Evolutionary conservation across 2,888 invertebrate genomes (phyloP).

Genomic region (Yponomeuta plumbellus): DNA sequence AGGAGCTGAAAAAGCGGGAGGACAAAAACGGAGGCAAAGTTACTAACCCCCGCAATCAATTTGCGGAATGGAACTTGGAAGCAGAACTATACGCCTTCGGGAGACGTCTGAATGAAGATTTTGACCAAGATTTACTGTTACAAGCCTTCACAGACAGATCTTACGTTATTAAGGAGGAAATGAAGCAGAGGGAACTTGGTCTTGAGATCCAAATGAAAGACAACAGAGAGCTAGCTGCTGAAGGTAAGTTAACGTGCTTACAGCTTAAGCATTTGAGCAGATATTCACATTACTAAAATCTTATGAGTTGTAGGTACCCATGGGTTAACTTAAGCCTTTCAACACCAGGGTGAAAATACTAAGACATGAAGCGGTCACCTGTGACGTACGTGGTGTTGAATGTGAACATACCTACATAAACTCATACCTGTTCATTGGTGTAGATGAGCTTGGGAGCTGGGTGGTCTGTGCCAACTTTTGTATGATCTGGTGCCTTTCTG

Average conservation of each 20-base stretch:
- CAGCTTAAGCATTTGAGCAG: too few relatives aligned
- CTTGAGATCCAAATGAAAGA: constrained; percentile 80
- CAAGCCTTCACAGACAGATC: constrained; percentile 88
- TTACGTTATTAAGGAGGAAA: constrained; percentile 83
- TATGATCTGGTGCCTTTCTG: too few relatives aligned
- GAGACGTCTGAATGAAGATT: constrained; percentile 88
- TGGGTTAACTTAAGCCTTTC: too few relatives aligned
- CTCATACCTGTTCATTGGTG: too few relatives aligned
- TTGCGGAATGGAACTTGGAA: constrained; percentile 91
- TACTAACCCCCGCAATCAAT: constrained; percentile 74
- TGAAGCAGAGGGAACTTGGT: constrained; percentile 82
- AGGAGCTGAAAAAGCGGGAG: constrained; percentile 77
- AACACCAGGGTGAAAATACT: too few relatives aligned
- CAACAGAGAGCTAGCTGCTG: constrained; percentile 81
- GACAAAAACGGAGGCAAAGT: constrained; percentile 76
- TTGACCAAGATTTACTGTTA: constrained; percentile 81
- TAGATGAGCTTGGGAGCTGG: too few relatives aligned
- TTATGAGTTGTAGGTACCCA: too few relatives aligned
- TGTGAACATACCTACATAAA: too few relatives aligned
- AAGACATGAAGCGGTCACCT: too few relatives aligned
- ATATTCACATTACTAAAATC: too few relatives aligned
- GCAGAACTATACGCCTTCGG: constrained; percentile 93
- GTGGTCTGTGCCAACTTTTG: too few relatives aligned
- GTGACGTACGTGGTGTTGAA: too few relatives aligned
- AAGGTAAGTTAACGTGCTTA: constrained; percentile 56